Base-by-base conservation (phyloP, 1,140 invertebrate genomes). In the Eumaeus atala region DNA sequence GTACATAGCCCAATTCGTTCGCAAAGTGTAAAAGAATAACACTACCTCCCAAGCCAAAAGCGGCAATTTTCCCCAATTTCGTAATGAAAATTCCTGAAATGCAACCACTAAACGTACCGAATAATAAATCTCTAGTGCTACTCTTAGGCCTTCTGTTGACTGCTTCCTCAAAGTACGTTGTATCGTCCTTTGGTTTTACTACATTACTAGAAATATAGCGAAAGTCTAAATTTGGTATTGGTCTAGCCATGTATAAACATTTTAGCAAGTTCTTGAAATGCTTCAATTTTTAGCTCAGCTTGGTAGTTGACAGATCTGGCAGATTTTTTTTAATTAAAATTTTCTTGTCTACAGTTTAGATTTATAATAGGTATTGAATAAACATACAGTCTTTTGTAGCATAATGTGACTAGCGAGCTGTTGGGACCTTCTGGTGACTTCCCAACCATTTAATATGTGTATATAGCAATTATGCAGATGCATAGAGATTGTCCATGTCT, bases 21-120 rank as follows among this genome's bases (percentile, higher is more conserved):
- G 96, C 96, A 58, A 97, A 90, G 89, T 98, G 95, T 16, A 98
- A 79, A 50, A 97, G 88, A 52, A 98, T 92, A 28, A 98, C 91
- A 48, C 95, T 93, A 42, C 95, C 95, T 48, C 96, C 97, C 44
- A 97, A 78, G 0, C 95, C 94, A 47, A 95, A 92, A 0, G 96
- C 96, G 9, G 95, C 94, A 47, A 93, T 88, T 89, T 96, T 97
- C 0, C 96, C 96, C 51, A 97, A 90, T 88, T 95, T 96, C 84
- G 95, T 93, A 51, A 75, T 48, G 0, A 67, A 61, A 0, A 78
- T 49, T 0, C 82, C 82, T 0, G 70, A 50, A 2, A 74, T 9
- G 79, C 82, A 85, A 0, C 82, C 79, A 21, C 65, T 59, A 6
- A 74, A 12, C 0, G 76, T 77, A 0, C 81, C 78, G 2, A 78